phyloP scores from a whole-genome alignment of 2,113 vertebrate species.

The Labrus mixtus region DNA sequence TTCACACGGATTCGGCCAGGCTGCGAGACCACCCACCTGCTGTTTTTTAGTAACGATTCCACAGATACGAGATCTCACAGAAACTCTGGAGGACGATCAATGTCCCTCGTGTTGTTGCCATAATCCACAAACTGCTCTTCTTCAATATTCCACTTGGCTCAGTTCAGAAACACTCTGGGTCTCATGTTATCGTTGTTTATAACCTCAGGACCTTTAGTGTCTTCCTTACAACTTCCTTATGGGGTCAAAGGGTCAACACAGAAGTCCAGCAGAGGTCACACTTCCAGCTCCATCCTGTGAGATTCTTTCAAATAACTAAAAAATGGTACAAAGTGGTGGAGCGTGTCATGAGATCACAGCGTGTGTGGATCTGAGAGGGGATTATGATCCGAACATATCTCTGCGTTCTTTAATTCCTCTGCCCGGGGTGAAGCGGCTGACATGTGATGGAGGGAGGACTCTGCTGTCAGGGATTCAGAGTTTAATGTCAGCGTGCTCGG shows the following conservation, averaged over 20 bases:
- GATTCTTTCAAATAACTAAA: slow-evolving; percentile 5
- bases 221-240: too few relatives aligned
- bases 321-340: slow-evolving; percentile 1
- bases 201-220: too few relatives aligned
- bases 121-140: too few relatives aligned
- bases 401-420: slow-evolving; percentile 37
- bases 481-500: slow-evolving; percentile 23
- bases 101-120: too few relatives aligned
- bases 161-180: too few relatives aligned
- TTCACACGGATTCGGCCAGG: too few relatives aligned
- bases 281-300: not conserved
- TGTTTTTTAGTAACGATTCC: too few relatives aligned
- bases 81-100: too few relatives aligned
- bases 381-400: slow-evolving; percentile 48
- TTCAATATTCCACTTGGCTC: too few relatives aligned
- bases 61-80: too few relatives aligned
- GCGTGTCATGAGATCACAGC: slow-evolving; percentile 44
- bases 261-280: slow-evolving; percentile 39
- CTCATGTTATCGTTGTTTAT: too few relatives aligned
- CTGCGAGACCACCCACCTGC: too few relatives aligned
- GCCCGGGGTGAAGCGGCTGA: slow-evolving; percentile 35
- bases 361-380: slow-evolving; percentile 15
- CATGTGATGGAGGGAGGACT: slow-evolving; percentile 16
- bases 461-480: slow-evolving; percentile 11
- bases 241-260: slow-evolving; percentile 57